Evolutionary conservation across 2,113 vertebrate species (phyloP).

Genomic region (Echinops telfairi): DNA sequence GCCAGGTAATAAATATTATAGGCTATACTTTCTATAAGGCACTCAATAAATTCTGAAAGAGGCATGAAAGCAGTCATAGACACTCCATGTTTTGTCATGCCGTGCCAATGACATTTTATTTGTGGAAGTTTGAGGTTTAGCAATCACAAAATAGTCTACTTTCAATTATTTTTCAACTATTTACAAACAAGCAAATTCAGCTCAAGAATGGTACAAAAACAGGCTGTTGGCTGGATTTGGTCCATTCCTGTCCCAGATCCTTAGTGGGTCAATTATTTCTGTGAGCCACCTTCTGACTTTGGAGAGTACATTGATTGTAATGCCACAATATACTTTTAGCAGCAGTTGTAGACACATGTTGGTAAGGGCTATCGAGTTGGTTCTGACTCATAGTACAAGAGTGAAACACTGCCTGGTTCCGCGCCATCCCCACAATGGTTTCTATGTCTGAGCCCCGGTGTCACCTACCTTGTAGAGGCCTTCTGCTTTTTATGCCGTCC

Average conservation of each 20-base stretch:
- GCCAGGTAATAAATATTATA: too few species aligned
- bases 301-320: background rate
- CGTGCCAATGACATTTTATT: too few species aligned
- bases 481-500: too few species aligned
- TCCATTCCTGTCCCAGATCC: background rate
- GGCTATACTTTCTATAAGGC: background rate
- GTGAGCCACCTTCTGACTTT: background rate
- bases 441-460: too few species aligned
- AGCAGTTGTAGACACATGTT: background rate
- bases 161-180: background rate
- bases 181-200: constrained; percentile 11
- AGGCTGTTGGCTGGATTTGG: background rate
- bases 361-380: too few species aligned
- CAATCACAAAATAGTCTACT: background rate
- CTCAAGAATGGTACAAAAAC: background rate
- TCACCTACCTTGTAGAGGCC: too few species aligned
- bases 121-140: background rate
- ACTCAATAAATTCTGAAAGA: too few species aligned
- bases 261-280: background rate
- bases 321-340: background rate
- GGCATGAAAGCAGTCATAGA: too few species aligned
- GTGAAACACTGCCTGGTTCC: too few species aligned
- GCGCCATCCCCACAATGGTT: too few species aligned
- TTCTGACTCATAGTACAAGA: too few species aligned
- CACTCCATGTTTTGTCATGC: too few species aligned